These are phyloP conservation scores for Dermolepida albohirtum DNA, from an alignment of 2,888 invertebrate genomes.

Conservation along the genomic window DNA sequence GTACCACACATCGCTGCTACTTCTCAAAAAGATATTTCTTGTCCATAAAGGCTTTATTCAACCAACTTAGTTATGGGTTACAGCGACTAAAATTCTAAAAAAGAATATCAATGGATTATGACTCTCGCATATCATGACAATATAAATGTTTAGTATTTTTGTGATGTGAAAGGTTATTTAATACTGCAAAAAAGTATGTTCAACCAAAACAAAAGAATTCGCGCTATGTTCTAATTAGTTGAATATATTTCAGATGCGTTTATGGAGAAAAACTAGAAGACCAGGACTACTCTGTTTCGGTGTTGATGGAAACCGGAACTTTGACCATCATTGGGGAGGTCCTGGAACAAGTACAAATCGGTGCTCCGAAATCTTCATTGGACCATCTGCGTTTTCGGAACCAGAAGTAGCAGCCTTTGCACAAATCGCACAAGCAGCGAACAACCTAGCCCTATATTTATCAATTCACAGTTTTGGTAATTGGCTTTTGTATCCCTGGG, in stretches of 20 bases:
- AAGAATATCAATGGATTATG: no score
- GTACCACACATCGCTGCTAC: no score
- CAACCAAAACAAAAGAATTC: no score
- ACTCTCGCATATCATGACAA: no score
- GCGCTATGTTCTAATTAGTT: no score
- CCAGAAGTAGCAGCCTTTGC: slow-evolving; percentile 71
- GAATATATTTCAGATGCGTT: slow-evolving; percentile 39
- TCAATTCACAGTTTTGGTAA: slow-evolving; percentile 78
- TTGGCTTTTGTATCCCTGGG: slow-evolving; percentile 77
- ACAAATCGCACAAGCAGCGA: slow-evolving; percentile 68
- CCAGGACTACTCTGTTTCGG: slow-evolving; percentile 28
- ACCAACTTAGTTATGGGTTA: no score
- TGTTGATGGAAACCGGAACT: slow-evolving; percentile 51
- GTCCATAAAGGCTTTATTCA: no score
- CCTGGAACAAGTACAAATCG: slow-evolving; percentile 50
- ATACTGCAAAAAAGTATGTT: no score
- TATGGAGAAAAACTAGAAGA: slow-evolving; percentile 41
- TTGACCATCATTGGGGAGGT: slow-evolving; percentile 50
- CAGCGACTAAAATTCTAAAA: no score
- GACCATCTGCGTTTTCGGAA: slow-evolving; percentile 65
- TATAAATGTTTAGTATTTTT: no score
- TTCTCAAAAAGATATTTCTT: no score
- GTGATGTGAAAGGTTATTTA: no score
- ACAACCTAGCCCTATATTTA: slow-evolving; percentile 72
- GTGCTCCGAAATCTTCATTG: slow-evolving; percentile 64